Conservation (phyloP, 2,113 vertebrate genomes). For the Eubucco bourcierii region DNA sequence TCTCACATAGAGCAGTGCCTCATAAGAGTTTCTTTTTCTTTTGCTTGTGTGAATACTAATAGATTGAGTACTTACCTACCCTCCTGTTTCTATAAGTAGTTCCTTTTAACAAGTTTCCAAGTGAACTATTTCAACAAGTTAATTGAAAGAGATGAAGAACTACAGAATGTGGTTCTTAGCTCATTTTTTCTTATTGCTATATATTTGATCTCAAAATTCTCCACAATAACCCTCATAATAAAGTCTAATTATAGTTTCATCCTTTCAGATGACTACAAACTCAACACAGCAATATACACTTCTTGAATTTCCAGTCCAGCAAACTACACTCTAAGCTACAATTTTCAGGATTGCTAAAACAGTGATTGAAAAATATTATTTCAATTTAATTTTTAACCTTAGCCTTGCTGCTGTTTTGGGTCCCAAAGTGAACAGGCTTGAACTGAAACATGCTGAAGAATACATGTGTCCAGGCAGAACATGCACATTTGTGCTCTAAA, state of each 20-base stretch:
- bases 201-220: neutral
- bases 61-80: neutral
- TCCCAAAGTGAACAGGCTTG: neutral
- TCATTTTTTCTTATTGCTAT: neutral
- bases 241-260: neutral
- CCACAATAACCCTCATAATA: neutral
- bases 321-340: neutral
- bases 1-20: neutral
- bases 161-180: neutral
- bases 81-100: neutral
- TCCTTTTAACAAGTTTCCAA: neutral
- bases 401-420: fast-evolving
- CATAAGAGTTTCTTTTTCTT: neutral
- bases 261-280: neutral
- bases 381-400: neutral
- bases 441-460: neutral
- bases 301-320: neutral
- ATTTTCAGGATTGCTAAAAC: neutral
- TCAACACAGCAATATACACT: neutral
- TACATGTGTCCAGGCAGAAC: neutral
- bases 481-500: neutral
- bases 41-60: neutral
- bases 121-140: neutral
- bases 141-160: neutral
- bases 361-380: neutral